Evolutionary conservation across 1,140 invertebrate species (phyloP).

Genomic region (fruit fly (Drosophila melanogaster)): DNA sequence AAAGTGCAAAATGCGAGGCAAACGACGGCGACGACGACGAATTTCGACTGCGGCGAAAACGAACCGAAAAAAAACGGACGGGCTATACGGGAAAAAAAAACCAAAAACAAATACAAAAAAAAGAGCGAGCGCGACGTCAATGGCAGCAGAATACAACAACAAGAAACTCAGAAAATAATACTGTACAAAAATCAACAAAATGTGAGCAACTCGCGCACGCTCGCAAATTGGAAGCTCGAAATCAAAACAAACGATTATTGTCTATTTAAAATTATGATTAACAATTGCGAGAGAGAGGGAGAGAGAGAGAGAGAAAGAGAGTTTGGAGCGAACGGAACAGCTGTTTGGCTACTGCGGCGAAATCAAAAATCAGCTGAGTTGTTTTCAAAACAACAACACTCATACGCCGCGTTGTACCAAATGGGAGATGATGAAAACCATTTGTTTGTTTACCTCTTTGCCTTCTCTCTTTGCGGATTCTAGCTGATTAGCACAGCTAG

Average conservation of each 20-base stretch:
- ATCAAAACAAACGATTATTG: constrained; percentile 82
- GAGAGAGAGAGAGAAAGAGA: not conserved
- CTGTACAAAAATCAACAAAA: constrained; percentile 38
- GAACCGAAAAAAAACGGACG: constrained; percentile 67
- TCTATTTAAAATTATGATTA: constrained; percentile 84
- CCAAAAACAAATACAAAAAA: not conserved
- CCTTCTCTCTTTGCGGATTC: constrained; percentile 11
- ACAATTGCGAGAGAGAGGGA: constrained; percentile 32
- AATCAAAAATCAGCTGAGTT: constrained; percentile 63
- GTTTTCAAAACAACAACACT: constrained; percentile 35
- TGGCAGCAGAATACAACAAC: constrained; percentile 54
- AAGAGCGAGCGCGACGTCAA: constrained; percentile 40
- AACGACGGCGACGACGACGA: constrained; percentile 68
- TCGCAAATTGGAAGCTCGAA: constrained; percentile 79
- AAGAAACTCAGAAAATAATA: constrained; percentile 20
- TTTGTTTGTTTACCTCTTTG: constrained; percentile 25
- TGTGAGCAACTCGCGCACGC: constrained; percentile 70
- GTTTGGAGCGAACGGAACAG: constrained; percentile 46
- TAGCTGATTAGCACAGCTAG: constrained; percentile 52
- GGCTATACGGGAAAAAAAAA: constrained; percentile 28
- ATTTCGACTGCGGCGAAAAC: constrained; percentile 80
- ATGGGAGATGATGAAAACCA: constrained; percentile 28
- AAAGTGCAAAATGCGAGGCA: constrained; percentile 67
- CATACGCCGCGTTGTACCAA: constrained; percentile 50
- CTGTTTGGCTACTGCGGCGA: constrained; percentile 66